Evolutionary conservation across 2,113 vertebrate genomes (phyloP).

Genomic region (Coptodon rendalli): DNA sequence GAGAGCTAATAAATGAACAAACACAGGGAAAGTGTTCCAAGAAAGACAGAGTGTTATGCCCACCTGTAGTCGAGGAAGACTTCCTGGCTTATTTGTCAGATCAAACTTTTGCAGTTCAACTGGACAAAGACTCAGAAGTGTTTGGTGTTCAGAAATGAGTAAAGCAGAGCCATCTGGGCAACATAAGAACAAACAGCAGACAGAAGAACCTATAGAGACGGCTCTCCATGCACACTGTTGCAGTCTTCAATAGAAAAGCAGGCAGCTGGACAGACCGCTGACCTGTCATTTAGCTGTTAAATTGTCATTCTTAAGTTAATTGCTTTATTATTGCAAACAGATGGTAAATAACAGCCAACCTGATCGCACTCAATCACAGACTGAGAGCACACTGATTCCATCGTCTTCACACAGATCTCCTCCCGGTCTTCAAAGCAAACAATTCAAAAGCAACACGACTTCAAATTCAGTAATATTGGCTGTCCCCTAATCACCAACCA

Average conservation of each 20-base stretch:
- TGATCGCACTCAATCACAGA: fast-evolving
- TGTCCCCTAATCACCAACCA: not conserved
- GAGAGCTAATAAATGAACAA: not conserved
- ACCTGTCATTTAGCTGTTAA: not conserved
- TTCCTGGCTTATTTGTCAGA: not conserved
- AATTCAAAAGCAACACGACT: not conserved
- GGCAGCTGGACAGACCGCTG: not conserved
- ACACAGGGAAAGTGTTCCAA: not conserved
- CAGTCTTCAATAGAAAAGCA: not conserved
- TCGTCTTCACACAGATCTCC: not conserved
- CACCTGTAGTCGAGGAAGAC: not conserved
- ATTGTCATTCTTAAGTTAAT: not conserved
- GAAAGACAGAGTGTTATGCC: not conserved
- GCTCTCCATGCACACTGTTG: not conserved
- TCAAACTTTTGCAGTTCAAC: not conserved
- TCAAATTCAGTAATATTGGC: not conserved
- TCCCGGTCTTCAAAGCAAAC: not conserved
- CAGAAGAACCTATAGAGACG: not conserved
- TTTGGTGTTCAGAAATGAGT: not conserved
- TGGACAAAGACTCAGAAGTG: not conserved
- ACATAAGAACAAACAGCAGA: not conserved
- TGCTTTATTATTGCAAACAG: not conserved
- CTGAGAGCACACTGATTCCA: not conserved
- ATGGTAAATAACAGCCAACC: not conserved
- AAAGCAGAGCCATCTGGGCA: not conserved